Evolutionary conservation across 1,140 invertebrate species (phyloP).

Genomic region (Melitaea cinxia): DNA sequence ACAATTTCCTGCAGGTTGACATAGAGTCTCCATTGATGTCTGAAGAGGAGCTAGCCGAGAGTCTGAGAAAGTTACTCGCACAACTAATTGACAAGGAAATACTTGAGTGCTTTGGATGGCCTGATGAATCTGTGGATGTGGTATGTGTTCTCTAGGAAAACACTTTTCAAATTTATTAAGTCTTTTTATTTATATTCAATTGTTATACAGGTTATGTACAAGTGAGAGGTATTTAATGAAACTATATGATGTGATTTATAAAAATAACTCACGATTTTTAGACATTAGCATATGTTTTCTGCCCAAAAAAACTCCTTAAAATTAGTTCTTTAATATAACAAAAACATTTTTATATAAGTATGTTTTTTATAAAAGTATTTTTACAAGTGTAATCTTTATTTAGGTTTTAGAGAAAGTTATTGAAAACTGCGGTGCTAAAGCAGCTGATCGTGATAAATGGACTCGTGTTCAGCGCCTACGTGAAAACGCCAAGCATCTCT

Average conservation of each 20-base stretch:
- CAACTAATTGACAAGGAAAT: constrained; percentile 65
- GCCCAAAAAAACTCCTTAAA: no score
- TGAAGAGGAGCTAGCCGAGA: constrained; percentile 61
- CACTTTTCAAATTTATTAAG: no score
- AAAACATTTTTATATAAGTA: no score
- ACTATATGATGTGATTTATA: no score
- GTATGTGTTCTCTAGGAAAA: no score
- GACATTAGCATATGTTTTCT: no score
- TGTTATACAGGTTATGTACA: no score
- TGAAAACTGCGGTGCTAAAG: constrained; percentile 57
- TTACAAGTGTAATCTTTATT: neutral
- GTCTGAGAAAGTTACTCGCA: constrained; percentile 53
- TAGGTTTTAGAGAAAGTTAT: constrained; percentile 70
- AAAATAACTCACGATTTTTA: no score
- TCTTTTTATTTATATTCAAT: no score
- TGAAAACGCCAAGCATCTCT: constrained; percentile 72
- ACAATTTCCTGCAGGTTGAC: constrained; percentile 38
- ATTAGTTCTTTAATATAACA: no score
- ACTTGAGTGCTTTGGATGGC: constrained; percentile 65
- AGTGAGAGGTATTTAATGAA: no score
- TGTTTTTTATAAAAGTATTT: neutral
- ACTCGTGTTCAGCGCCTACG: constrained; percentile 67
- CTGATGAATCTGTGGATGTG: constrained; percentile 55
- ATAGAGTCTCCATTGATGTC: constrained; percentile 57
- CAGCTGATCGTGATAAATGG: constrained; percentile 61